A percentile compares a stretch with the other conserved stretches of the same genome.
Evolutionary conservation across 1,140 invertebrate species (phyloP).

Genomic region (Propsilocerus akamusi): DNA sequence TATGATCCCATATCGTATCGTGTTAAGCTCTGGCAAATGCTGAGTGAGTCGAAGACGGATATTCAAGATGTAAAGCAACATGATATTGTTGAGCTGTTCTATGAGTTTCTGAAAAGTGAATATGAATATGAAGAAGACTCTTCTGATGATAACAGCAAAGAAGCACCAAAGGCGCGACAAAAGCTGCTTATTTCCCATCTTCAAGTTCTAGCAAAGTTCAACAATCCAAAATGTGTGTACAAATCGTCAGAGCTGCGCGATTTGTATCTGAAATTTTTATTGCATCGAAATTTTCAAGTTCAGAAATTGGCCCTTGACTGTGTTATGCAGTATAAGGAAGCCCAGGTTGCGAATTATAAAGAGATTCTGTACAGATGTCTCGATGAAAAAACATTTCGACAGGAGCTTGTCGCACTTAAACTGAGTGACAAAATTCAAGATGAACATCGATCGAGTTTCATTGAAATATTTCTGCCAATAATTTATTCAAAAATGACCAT

Average conservation of each 20-base stretch:
- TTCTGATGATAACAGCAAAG: constrained; percentile 11
- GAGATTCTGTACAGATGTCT: constrained; percentile 56
- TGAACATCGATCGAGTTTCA: constrained; percentile 53
- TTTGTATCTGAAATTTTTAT: constrained; percentile 60
- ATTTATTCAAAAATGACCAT: constrained; percentile 81
- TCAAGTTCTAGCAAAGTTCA: constrained; percentile 57
- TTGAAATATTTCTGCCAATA: constrained; percentile 69
- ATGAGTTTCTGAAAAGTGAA: constrained; percentile 10
- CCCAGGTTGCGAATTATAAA: constrained; percentile 52
- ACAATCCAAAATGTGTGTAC: constrained; percentile 60
- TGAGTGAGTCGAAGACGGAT: not conserved
- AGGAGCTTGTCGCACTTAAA: constrained; percentile 60
- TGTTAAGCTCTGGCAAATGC: not conserved
- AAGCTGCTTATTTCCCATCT: constrained; percentile 25
- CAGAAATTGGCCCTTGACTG: constrained; percentile 76
- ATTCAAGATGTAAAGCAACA: constrained; percentile 10
- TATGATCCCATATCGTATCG: not conserved
- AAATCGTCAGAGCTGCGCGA: constrained; percentile 52
- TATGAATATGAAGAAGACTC: constrained; percentile 19
- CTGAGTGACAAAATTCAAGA: constrained; percentile 45
- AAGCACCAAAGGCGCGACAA: constrained; percentile 14
- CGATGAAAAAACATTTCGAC: constrained; percentile 74
- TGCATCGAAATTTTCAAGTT: constrained; percentile 52
- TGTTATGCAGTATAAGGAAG: constrained; percentile 64
- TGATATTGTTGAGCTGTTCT: not conserved